Percentiles rank a stretch among this genome's conserved stretches.
These are phyloP conservation scores for Prostheceraeus crozeri DNA, from an alignment of 2,888 invertebrate genomes.

Conservation along the genomic window DNA sequence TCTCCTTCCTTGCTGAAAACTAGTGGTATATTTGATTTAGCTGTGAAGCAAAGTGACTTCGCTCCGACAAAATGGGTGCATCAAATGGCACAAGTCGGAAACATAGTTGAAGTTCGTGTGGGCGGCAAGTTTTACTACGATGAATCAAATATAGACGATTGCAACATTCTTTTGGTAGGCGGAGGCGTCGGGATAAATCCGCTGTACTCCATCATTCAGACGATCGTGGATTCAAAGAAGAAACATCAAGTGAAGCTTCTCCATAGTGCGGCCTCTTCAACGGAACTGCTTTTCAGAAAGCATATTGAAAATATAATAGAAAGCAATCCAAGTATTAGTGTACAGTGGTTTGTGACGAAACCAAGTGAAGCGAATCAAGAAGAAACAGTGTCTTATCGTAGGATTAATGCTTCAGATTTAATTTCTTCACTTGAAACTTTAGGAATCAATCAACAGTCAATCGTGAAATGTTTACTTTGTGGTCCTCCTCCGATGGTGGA, in stretches of 20 bases:
- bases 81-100: neutral
- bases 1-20: neutral
- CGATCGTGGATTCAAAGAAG: too few species aligned
- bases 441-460: too few species aligned
- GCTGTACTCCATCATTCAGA: too few species aligned
- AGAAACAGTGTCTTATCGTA: too few species aligned
- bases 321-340: too few species aligned
- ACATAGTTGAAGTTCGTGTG: neutral
- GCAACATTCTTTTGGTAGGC: neutral
- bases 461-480: constrained; percentile 17
- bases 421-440: too few species aligned
- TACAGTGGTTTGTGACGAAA: too few species aligned
- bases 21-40: neutral
- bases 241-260: too few species aligned
- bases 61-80: constrained; percentile 15
- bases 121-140: neutral
- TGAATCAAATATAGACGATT: neutral
- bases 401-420: too few species aligned
- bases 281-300: constrained; percentile 17
- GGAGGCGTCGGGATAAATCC: constrained; percentile 26
- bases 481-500: constrained; percentile 24
- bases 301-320: too few species aligned
- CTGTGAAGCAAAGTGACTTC: constrained; percentile 10
- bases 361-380: too few species aligned
- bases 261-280: neutral